Evolutionary conservation across 2,888 invertebrate genomes (phyloP).

Genomic region (Epistrophe grossulariae): DNA sequence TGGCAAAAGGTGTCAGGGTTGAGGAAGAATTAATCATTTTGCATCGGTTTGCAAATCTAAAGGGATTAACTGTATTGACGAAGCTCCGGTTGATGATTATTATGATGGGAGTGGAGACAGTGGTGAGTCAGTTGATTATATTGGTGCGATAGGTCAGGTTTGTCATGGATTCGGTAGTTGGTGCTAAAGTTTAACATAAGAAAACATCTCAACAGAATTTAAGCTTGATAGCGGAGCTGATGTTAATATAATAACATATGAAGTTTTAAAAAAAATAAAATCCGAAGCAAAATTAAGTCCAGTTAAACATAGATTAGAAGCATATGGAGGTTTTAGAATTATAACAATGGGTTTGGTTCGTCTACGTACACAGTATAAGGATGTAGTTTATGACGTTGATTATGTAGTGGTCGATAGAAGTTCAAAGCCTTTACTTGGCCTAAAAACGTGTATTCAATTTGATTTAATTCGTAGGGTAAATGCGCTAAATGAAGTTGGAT

Average conservation of each 20-base stretch:
- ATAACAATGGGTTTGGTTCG: too few relatives aligned
- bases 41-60: conserved; percentile 36
- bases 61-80: conserved; percentile 23
- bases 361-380: too few relatives aligned
- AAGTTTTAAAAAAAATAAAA: not conserved
- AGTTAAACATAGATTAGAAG: too few relatives aligned
- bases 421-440: too few relatives aligned
- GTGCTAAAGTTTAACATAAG: conserved; percentile 4
- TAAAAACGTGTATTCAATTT: too few relatives aligned
- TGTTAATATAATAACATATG: conserved; percentile 6
- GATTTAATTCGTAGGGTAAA: too few relatives aligned
- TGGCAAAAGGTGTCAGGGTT: conserved; percentile 26
- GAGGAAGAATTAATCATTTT: conserved; percentile 29
- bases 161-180: conserved; percentile 30
- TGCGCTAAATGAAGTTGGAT: too few relatives aligned
- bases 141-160: conserved; percentile 31
- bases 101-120: conserved; percentile 7
- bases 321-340: too few relatives aligned
- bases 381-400: too few relatives aligned
- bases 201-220: conserved; percentile 9
- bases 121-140: conserved; percentile 22
- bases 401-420: too few relatives aligned
- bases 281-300: conserved; percentile 19
- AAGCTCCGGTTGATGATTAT: conserved; percentile 7
- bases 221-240: conserved; percentile 38